These are phyloP conservation scores for Hypotaenidia philippensis DNA, from an alignment of 2,797 vertebrate species.

Conservation along the genomic window DNA sequence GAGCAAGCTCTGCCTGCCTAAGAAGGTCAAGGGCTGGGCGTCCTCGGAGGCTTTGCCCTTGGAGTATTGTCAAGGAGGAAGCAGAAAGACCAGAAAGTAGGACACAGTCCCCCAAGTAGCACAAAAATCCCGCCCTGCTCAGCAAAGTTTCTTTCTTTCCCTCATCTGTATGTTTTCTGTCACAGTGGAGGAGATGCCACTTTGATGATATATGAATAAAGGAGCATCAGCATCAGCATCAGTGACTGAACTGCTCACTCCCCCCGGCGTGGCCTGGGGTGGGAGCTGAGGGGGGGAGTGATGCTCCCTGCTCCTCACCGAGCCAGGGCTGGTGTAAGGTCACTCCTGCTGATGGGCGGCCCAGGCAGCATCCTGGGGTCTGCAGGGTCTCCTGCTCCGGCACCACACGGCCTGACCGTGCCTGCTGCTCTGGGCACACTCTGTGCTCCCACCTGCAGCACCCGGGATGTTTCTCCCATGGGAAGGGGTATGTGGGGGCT, in stretches of 20 bases:
- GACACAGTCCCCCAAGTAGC: slow-evolving; percentile 16
- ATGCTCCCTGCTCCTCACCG: not conserved
- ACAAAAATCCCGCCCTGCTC: slow-evolving; percentile 8
- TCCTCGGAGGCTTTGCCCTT: slow-evolving; percentile 32
- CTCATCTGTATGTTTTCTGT: slow-evolving; percentile 24
- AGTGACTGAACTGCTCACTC: not conserved
- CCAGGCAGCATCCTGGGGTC: accelerated
- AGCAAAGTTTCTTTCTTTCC: slow-evolving; percentile 21
- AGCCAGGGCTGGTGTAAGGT: not conserved
- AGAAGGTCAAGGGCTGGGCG: slow-evolving; percentile 46
- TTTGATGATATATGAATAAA: slow-evolving; percentile 54
- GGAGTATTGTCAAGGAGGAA: slow-evolving; percentile 21
- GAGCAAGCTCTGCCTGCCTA: slow-evolving; percentile 16
- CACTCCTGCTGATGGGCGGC: accelerated
- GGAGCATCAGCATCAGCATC: not conserved
- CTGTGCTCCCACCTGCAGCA: not conserved
- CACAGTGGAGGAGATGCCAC: not conserved
- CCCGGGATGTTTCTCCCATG: accelerated
- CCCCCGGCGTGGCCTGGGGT: accelerated
- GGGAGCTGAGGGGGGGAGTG: not conserved
- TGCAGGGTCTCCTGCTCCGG: accelerated
- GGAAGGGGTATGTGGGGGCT: accelerated
- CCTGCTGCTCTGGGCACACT: accelerated
- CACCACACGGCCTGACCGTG: accelerated
- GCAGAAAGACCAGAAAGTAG: slow-evolving; percentile 55